These are phyloP conservation scores for Sesamia inferens DNA, from an alignment of 2,888 invertebrate species.

Conservation along the genomic window DNA sequence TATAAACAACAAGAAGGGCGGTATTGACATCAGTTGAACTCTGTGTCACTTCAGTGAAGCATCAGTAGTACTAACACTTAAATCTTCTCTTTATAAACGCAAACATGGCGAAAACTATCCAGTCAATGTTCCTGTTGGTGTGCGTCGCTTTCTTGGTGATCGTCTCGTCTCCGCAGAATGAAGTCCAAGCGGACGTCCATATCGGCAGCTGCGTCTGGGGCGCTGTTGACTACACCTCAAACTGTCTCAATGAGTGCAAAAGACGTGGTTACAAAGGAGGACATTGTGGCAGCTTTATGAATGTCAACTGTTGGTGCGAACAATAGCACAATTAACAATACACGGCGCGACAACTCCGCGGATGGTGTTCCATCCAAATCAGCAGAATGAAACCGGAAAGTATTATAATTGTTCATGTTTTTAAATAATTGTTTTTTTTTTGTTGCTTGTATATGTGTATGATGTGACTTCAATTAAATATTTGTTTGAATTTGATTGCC, in stretches of 20 bases:
- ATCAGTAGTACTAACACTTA: conserved; percentile 9
- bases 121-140: conserved; percentile 49
- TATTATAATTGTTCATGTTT: background rate
- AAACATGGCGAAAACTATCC: conserved; percentile 38
- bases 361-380: background rate
- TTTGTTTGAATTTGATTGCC: background rate
- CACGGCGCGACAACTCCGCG: background rate
- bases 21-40: conserved; percentile 22
- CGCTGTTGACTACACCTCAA: conserved; percentile 65
- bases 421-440: background rate
- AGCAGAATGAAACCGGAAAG: background rate
- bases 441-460: background rate
- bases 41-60: conserved; percentile 11
- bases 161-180: conserved; percentile 63
- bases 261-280: conserved; percentile 63
- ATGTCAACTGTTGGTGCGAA: conserved; percentile 52
- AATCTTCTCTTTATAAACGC: background rate
- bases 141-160: conserved; percentile 65
- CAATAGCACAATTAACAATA: background rate
- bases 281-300: conserved; percentile 63
- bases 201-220: conserved; percentile 70
- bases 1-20: conserved; percentile 19
- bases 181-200: conserved; percentile 58
- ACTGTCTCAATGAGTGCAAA: conserved; percentile 66
- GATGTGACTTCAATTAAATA: conserved; percentile 6